Evolutionary conservation across 2,797 vertebrate species (phyloP).

Genomic region (Parauchenoglanis ngamensis): DNA sequence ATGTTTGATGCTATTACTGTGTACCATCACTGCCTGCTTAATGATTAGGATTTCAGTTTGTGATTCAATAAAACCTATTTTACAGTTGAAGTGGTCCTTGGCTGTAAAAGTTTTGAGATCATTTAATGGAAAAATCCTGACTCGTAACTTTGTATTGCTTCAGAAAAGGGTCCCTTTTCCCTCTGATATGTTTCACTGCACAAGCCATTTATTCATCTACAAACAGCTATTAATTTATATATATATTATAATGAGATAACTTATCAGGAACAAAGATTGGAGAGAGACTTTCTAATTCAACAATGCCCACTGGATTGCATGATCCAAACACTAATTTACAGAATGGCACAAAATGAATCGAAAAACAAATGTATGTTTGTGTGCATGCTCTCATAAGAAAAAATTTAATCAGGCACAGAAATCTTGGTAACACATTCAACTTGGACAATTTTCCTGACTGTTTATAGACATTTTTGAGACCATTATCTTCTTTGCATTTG

Average conservation of each 20-base stretch:
- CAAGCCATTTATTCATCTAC: conserved; percentile 7
- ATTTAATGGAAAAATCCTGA: neutral
- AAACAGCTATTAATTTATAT: neutral
- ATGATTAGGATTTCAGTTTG: neutral
- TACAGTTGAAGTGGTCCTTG: neutral
- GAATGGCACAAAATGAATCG: neutral
- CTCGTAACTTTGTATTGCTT: neutral
- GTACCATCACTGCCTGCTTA: neutral
- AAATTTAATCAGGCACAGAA: neutral
- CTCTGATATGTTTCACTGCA: conserved; percentile 5
- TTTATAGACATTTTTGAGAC: neutral
- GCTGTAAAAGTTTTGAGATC: neutral
- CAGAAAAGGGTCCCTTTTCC: neutral
- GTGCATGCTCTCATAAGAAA: neutral
- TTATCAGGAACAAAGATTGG: neutral
- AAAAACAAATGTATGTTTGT: neutral
- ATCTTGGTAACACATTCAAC: neutral
- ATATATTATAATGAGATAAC: neutral
- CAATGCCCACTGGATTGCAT: neutral
- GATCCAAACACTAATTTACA: neutral
- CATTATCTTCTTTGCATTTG: neutral
- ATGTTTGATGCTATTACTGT: neutral
- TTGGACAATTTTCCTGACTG: neutral
- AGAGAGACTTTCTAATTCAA: neutral
- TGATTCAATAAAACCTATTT: neutral